A percentile compares a stretch with the other conserved stretches of the same genome.
Evolutionary conservation across 2,888 invertebrate genomes (phyloP).

Genomic region (Synergus gifuensis): DNA sequence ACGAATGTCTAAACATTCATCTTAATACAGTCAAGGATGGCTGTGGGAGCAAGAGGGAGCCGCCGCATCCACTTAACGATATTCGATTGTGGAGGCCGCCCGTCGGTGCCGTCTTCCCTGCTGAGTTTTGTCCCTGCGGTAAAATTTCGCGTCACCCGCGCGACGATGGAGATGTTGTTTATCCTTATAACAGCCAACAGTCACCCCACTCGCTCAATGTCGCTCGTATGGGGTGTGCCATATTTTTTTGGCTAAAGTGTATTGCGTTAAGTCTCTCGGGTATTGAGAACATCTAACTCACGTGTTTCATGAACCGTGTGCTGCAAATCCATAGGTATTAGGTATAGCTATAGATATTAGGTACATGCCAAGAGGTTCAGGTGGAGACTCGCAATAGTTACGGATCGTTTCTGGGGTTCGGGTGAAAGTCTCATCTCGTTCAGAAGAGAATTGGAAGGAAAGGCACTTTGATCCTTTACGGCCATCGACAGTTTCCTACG

Average conservation of each 20-base stretch:
- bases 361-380: slow-evolving; percentile 51
- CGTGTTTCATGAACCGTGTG: slow-evolving; percentile 41
- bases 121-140: slow-evolving; percentile 37
- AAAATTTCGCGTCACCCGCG: slow-evolving; percentile 24
- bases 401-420: slow-evolving; percentile 52
- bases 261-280: slow-evolving; percentile 57
- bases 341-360: slow-evolving; percentile 34
- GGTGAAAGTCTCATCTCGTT: slow-evolving; percentile 43
- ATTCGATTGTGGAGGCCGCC: slow-evolving; percentile 32
- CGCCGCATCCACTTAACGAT: slow-evolving; percentile 41
- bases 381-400: slow-evolving; percentile 58
- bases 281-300: slow-evolving; percentile 52
- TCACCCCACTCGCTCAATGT: slow-evolving; percentile 43
- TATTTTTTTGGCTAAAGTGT: slow-evolving; percentile 59
- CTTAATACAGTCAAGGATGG: slow-evolving; percentile 37
- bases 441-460: slow-evolving; percentile 31
- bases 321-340: slow-evolving; percentile 47
- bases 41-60: slow-evolving; percentile 18
- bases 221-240: slow-evolving; percentile 9
- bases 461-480: slow-evolving; percentile 48
- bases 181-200: slow-evolving; percentile 47
- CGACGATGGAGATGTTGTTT: slow-evolving; percentile 52
- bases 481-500: slow-evolving; percentile 36
- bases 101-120: neutral
- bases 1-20: slow-evolving; percentile 39